phyloP scores from a whole-genome alignment of 2,797 vertebrate species.

The Peromyscus eremicus region DNA sequence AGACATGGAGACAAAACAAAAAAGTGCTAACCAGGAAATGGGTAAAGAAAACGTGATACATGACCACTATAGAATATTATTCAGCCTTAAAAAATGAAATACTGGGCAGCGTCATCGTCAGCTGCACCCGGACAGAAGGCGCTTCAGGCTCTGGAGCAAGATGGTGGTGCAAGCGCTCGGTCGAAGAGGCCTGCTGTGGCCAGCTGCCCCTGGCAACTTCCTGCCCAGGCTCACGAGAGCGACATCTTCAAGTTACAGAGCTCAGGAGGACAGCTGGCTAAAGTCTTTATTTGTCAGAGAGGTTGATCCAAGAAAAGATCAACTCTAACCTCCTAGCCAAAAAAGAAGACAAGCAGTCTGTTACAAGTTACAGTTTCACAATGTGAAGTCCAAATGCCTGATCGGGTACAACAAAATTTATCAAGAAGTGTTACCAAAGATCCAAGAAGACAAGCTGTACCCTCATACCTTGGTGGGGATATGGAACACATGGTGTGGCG shows the following conservation, averaged over 20 bases:
- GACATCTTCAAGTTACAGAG: constrained; percentile 88
- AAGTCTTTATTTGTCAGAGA: constrained; percentile 97
- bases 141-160: constrained; percentile 86
- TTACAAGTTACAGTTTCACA: constrained; percentile 99
- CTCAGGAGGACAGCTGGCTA: constrained; percentile 96
- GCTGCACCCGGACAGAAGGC: constrained; percentile 7
- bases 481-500: neutral
- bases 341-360: constrained; percentile 95
- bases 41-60: neutral
- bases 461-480: neutral
- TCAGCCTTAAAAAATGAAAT: neutral
- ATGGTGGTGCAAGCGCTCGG: constrained; percentile 91
- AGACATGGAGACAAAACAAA: neutral
- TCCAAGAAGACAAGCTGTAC: neutral
- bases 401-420: constrained; percentile 97
- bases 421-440: neutral
- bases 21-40: neutral
- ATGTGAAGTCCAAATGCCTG: constrained; percentile 97
- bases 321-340: constrained; percentile 97
- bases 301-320: constrained; percentile 97
- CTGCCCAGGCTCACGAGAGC: constrained; percentile 81
- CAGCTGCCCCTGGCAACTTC: constrained; percentile 40
- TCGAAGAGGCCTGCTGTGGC: constrained; percentile 80
- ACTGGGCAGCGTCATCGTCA: neutral
- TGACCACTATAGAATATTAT: neutral